Conservation (phyloP, 1,140 invertebrate genomes). For the Zaprionus inermis region DNA sequence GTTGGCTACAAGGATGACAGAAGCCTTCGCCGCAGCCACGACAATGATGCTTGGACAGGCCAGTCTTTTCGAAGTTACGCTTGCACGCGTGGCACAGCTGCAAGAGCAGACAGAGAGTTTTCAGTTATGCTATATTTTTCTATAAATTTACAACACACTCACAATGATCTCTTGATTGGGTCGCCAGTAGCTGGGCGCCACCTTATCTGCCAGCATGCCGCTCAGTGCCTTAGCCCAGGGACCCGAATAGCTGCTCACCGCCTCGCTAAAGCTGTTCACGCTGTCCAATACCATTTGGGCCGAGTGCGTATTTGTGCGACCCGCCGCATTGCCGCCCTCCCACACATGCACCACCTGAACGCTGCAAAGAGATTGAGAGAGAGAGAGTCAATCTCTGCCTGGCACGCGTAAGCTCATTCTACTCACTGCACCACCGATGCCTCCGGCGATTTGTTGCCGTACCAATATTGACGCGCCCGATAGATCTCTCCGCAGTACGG, state of each 20-base stretch:
- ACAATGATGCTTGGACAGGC: slow-evolving; percentile 90
- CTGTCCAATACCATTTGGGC: slow-evolving; percentile 91
- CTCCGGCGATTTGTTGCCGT: slow-evolving; percentile 92
- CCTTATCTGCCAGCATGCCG: slow-evolving; percentile 91
- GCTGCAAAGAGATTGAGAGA: slow-evolving; percentile 37
- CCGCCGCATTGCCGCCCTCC: slow-evolving; percentile 87
- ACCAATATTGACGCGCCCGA: slow-evolving; percentile 93
- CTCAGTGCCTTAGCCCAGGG: slow-evolving; percentile 89
- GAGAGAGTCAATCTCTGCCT: background rate
- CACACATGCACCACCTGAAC: slow-evolving; percentile 92
- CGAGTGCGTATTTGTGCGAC: slow-evolving; percentile 87
- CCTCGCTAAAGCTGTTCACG: slow-evolving; percentile 89
- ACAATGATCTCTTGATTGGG: slow-evolving; percentile 91
- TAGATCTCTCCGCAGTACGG: slow-evolving; percentile 93
- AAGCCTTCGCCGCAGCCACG: slow-evolving; percentile 91
- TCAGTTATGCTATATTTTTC: background rate
- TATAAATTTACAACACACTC: slow-evolving; percentile 27
- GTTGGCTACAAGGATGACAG: slow-evolving; percentile 88
- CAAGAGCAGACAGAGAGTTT: slow-evolving; percentile 36
- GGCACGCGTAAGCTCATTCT: too few species aligned
- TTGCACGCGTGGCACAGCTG: slow-evolving; percentile 89
- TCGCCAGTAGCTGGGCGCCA: slow-evolving; percentile 92
- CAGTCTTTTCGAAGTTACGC: slow-evolving; percentile 85
- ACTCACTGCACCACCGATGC: slow-evolving; percentile 86
- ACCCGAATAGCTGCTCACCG: slow-evolving; percentile 88